Evolutionary conservation across 2,113 vertebrate genomes (phyloP).

Genomic region (Athene cunicularia): DNA sequence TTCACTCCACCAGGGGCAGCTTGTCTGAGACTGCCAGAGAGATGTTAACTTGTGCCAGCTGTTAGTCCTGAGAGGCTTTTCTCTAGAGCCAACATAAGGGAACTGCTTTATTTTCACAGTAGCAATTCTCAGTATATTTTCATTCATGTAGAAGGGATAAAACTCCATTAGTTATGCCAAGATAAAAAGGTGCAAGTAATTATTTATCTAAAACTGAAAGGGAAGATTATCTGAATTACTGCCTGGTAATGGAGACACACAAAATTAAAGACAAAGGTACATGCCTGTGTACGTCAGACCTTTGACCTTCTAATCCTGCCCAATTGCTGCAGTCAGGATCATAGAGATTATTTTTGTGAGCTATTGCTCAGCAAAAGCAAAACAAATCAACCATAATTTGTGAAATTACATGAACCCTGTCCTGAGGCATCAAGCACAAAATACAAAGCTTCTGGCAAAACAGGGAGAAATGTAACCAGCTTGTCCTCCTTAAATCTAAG

Average conservation of each 20-base stretch:
- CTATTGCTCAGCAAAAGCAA: conserved; percentile 52
- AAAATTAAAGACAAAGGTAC: conserved; percentile 32
- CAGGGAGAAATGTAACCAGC: conserved; percentile 21
- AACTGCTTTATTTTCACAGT: background rate
- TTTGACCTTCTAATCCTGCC: conserved; percentile 50
- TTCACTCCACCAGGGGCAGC: background rate
- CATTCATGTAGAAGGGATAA: background rate
- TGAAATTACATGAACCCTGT: conserved; percentile 35
- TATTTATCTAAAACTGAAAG: background rate
- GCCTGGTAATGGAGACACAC: background rate
- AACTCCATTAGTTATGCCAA: background rate
- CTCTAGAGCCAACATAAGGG: background rate
- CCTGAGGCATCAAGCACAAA: background rate
- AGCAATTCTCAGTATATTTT: background rate
- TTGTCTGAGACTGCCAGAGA: background rate
- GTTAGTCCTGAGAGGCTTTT: background rate
- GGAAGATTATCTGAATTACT: background rate
- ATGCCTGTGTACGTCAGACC: background rate
- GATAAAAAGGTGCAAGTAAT: background rate
- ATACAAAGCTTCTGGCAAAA: conserved; percentile 32
- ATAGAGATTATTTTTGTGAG: conserved; percentile 33
- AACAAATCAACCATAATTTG: conserved; percentile 35
- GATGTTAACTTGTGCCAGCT: background rate
- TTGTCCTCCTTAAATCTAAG: conserved; percentile 50
- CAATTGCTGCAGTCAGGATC: conserved; percentile 37